Conservation (phyloP, 2,113 vertebrate genomes). For the Polypterus bichir region DNA sequence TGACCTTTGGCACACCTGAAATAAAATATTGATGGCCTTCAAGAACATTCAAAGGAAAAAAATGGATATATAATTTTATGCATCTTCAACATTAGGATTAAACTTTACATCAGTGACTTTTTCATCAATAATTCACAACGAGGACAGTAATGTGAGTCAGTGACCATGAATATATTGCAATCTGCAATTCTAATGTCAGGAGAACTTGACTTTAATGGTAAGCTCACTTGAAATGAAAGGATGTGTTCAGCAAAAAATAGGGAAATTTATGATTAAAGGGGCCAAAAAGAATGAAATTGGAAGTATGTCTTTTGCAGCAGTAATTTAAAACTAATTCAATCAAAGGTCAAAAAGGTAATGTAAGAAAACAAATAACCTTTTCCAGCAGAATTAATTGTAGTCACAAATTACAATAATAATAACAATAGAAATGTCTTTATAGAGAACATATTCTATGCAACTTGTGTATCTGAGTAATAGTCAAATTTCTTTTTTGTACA, state of each 20-base stretch:
- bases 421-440: too few species aligned
- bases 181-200: constrained; percentile 5
- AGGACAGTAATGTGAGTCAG: background rate
- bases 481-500: too few species aligned
- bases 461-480: too few species aligned
- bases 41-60: background rate
- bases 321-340: too few species aligned
- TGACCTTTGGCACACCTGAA: constrained; percentile 12
- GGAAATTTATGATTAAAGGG: constrained; percentile 1
- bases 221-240: background rate
- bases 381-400: too few species aligned
- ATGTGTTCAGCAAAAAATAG: background rate
- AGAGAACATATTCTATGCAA: too few species aligned
- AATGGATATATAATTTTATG: background rate
- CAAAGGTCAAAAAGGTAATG: too few species aligned
- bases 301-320: too few species aligned
- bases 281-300: constrained; percentile 1
- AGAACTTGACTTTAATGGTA: constrained; percentile 6
- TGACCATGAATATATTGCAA: background rate
- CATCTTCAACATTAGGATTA: background rate
- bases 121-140: constrained; percentile 1
- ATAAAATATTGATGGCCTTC: constrained; percentile 5
- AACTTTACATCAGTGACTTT: background rate
- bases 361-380: too few species aligned
- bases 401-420: too few species aligned